Conservation (phyloP, 2,888 invertebrate species). For the Cataglyphis cursor region DNA sequence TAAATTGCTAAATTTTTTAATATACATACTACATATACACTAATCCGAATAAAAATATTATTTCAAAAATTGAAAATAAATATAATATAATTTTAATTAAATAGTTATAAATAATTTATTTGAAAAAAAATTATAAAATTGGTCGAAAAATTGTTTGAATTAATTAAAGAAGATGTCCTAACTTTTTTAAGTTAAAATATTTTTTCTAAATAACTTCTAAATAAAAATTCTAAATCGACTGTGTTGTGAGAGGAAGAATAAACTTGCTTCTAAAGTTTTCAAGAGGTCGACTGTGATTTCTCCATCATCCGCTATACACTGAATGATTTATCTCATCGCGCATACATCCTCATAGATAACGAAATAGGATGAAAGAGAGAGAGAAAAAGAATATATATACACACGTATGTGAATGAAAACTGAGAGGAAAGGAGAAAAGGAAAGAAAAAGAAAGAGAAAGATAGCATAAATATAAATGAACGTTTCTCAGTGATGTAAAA, state of each 20-base stretch:
- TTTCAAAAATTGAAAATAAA: background rate
- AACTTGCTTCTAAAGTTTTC: constrained; percentile 14
- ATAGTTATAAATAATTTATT: background rate
- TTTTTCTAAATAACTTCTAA: background rate
- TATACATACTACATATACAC: background rate
- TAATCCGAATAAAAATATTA: background rate
- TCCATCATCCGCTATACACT: constrained; percentile 44
- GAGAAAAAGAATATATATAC: background rate
- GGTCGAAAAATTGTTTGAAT: background rate
- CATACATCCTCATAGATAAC: constrained; percentile 75
- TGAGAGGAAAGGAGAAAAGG: constrained; percentile 11
- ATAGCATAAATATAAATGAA: constrained; percentile 33
- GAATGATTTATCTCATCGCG: constrained; percentile 73
- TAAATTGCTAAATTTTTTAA: background rate
- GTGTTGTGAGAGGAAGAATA: constrained; percentile 10
- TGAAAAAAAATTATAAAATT: background rate
- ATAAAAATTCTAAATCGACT: background rate
- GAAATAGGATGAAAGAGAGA: constrained; percentile 60
- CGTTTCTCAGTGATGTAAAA: constrained; percentile 15
- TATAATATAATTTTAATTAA: background rate
- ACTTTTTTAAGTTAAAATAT: constrained; percentile 52
- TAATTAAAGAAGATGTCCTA: background rate
- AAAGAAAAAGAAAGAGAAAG: constrained; percentile 38
- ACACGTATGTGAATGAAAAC: constrained; percentile 19
- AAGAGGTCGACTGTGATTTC: constrained; percentile 44